A percentile compares a stretch with the other conserved stretches of the same genome.
Conservation (phyloP, 2,888 invertebrate genomes). For the Atrina japonica region DNA sequence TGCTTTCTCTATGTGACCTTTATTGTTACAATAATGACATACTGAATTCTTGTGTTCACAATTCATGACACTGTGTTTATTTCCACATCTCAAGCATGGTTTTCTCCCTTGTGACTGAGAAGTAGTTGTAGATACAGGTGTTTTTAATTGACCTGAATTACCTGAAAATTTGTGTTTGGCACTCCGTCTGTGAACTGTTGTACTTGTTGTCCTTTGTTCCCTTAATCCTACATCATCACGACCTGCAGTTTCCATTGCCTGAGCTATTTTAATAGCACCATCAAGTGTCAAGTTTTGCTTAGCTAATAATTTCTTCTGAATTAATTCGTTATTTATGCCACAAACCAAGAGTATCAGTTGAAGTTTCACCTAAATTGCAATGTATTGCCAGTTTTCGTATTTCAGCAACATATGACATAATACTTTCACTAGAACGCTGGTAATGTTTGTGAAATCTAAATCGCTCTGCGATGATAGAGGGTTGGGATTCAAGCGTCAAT, state of each 20-base stretch:
- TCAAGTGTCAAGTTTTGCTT: not conserved
- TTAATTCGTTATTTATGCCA: conserved; percentile 9
- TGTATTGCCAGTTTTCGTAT: not conserved
- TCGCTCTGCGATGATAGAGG: conserved; percentile 9
- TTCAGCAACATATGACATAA: conserved; percentile 11
- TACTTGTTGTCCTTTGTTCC: not conserved
- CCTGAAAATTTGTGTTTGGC: conserved; percentile 1
- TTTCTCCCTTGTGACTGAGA: not conserved
- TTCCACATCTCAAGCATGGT: not conserved
- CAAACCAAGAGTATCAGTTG: conserved; percentile 50
- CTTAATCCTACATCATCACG: conserved; percentile 19
- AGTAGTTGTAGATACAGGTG: not conserved
- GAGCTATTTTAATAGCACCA: not conserved
- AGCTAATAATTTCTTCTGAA: conserved; percentile 7
- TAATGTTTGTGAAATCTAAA: conserved; percentile 7
- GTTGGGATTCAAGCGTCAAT: conserved; percentile 6
- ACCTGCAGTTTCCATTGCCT: conserved; percentile 19
- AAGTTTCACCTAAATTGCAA: conserved; percentile 44
- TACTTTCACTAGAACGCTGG: not conserved
- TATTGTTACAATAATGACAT: conserved; percentile 20
- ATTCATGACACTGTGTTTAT: not conserved
- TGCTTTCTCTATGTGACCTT: conserved; percentile 11
- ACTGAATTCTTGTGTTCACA: conserved; percentile 4
- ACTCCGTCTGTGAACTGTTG: conserved; percentile 12
- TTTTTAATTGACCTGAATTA: not conserved